Base-by-base conservation (phyloP, 2,113 vertebrate species). In the Phaethornis superciliosus region DNA sequence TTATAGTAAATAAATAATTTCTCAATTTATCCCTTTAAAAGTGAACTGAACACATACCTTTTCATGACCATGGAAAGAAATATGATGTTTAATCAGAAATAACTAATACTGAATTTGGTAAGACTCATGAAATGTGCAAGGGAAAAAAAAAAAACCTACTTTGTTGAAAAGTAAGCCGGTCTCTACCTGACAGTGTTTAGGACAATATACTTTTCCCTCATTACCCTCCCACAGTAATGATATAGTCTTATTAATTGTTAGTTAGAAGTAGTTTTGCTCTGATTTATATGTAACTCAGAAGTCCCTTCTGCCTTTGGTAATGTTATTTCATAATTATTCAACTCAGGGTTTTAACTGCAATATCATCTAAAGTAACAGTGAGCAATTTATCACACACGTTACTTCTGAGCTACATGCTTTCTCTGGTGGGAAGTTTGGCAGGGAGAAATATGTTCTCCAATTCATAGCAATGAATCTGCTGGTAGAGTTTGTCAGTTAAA, bases 91-190 rank as follows among this genome's bases (percentile, higher is more conserved):
- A 71, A 37, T 62, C 9, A 77, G n/a, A 64, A 83, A 46, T 64
- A 77, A 37, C 6, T 47, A 3, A 40, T 59, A 4, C 56, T 69
- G 20, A 60, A 52, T 33, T 77, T 81, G 5, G 4, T 51, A 80
- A 72, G 21, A 4, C 6, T 75, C 4, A 1, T 37, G 13, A 28
- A 55, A 9, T 76, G 9, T 35, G 56, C 15, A 77, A 72, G n/a
- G 4, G 15, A 47, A 7, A 60, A 64, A 40, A 55, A 7, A 60
- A 64, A 55, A 0, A 2, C 0, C 9, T 54, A 13, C 2, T 76
- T 62, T 28, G 2, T 33, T 59, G 30, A 65, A n/a, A 78, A 65
- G 13, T 49, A 78, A 89, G 55, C 3, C 1, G 0, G 3, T 33
- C 11, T 81, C 33, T 60, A 32, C 6, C 6, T n/a, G 30, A 40